These are phyloP conservation scores for Alethe castanea DNA, from an alignment of 2,113 vertebrate genomes.

Conservation along the genomic window DNA sequence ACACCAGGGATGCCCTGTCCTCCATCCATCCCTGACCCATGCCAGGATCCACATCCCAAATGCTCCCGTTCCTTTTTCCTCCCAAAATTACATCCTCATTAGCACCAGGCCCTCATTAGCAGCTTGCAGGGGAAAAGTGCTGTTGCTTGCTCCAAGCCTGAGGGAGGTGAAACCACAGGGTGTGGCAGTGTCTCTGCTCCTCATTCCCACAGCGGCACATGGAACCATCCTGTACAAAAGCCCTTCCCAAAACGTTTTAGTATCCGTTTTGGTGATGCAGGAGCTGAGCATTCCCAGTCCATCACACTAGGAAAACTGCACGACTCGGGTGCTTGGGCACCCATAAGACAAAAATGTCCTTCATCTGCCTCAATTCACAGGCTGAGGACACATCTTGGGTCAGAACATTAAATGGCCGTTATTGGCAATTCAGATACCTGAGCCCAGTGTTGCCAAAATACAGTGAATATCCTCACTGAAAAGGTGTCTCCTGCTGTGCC, in stretches of 20 bases:
- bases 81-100: neutral
- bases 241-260: rapidly evolving
- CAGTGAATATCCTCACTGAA: rapidly evolving
- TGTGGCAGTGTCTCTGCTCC: neutral
- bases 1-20: rapidly evolving
- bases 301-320: neutral
- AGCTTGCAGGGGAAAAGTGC: neutral
- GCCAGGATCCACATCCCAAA: neutral
- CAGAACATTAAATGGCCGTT: neutral
- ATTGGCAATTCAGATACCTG: neutral
- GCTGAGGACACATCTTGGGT: neutral
- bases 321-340: neutral
- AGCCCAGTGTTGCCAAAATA: neutral
- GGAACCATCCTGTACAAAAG: neutral
- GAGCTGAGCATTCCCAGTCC: neutral
- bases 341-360: neutral
- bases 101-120: neutral
- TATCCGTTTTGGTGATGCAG: rapidly evolving
- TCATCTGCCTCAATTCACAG: rapidly evolving
- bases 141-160: neutral
- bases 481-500: neutral
- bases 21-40: neutral
- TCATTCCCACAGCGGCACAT: rapidly evolving
- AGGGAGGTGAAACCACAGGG: neutral
- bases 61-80: rapidly evolving